These are phyloP conservation scores for Macaca mulatta DNA, from an alignment of 2,113 vertebrate genomes.

Conservation along the genomic window DNA sequence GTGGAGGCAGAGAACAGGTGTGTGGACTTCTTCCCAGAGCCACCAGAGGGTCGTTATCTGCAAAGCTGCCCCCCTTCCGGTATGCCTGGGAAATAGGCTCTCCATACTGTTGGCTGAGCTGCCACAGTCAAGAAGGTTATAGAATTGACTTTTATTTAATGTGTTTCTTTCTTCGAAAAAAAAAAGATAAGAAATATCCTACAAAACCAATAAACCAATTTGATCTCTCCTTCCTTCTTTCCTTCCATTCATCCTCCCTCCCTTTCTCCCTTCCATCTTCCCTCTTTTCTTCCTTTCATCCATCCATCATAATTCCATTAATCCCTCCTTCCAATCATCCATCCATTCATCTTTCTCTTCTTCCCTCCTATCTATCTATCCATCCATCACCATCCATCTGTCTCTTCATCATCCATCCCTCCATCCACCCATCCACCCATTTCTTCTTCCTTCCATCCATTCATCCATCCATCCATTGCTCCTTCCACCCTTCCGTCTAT, in stretches of 20 bases:
- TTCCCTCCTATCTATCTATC: neutral
- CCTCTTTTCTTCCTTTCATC: neutral
- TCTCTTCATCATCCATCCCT: neutral
- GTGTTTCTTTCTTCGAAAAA: neutral
- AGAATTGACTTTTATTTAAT: neutral
- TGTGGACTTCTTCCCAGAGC: accelerated
- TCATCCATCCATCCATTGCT: neutral
- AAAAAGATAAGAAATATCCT: neutral
- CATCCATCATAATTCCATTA: no score
- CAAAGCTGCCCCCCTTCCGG: accelerated
- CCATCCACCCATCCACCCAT: no score
- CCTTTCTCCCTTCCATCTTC: neutral
- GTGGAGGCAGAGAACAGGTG: accelerated
- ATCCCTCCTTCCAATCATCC: neutral
- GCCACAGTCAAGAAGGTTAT: no score
- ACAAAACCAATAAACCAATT: no score
- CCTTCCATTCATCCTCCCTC: no score
- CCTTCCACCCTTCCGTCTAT: accelerated
- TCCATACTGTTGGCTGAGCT: accelerated
- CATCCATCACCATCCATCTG: neutral
- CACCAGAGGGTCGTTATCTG: accelerated
- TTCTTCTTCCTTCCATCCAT: neutral
- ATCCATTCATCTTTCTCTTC: no score
- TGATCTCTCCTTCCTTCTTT: neutral
- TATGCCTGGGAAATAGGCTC: neutral